These are phyloP conservation scores for Piprites chloris DNA, from an alignment of 2,113 vertebrate genomes.

Conservation along the genomic window DNA sequence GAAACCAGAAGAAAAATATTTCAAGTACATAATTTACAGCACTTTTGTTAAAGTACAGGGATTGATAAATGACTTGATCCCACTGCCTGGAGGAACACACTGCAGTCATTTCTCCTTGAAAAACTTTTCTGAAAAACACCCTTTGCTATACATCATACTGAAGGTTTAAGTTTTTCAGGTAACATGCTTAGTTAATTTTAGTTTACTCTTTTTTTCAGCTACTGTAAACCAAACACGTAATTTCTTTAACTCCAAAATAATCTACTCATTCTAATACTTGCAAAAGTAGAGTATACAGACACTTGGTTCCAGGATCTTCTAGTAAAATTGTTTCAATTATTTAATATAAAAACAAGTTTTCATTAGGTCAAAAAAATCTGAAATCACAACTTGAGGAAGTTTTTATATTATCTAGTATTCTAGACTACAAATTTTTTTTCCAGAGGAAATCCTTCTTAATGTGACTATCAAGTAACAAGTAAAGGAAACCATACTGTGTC, in stretches of 20 bases:
- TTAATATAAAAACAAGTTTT: not conserved
- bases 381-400: not conserved
- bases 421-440: not conserved
- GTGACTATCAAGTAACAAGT: not conserved
- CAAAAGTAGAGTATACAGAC: not conserved
- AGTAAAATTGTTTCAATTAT: not conserved
- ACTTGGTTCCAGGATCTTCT: not conserved
- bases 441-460: not conserved
- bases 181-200: not conserved
- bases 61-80: not conserved
- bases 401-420: not conserved
- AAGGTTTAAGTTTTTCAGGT: not conserved
- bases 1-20: slow-evolving; percentile 30
- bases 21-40: not conserved
- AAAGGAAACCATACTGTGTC: not conserved
- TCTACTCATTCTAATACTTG: not conserved
- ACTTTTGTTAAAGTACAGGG: not conserved
- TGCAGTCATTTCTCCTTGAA: not conserved
- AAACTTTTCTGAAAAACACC: not conserved
- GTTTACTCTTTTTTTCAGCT: not conserved
- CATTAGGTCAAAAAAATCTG: not conserved
- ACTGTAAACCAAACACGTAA: not conserved
- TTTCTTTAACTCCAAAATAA: not conserved
- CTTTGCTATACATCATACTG: rapidly evolving
- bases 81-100: not conserved